phyloP scores from a whole-genome alignment of 1,140 invertebrate species.

The Pseudachorutes palmiensis region DNA sequence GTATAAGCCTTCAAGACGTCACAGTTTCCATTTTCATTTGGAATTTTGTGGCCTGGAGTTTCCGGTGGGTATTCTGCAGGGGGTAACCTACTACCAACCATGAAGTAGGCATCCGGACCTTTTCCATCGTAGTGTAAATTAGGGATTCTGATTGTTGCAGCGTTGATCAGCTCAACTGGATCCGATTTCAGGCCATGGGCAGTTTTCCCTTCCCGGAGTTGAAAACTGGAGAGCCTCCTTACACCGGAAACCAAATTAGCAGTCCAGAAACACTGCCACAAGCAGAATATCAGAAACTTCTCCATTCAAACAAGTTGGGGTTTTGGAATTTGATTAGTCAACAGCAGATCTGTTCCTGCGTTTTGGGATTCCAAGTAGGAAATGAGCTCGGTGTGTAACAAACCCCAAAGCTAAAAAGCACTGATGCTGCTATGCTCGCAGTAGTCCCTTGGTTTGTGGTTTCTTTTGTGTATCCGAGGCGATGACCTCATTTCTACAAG shows the following conservation, averaged over 20 bases:
- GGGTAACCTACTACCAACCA: not conserved
- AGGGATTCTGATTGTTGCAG: not conserved
- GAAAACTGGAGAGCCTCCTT: not conserved
- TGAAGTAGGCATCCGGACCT: conserved; percentile 2
- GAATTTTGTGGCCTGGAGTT: not conserved
- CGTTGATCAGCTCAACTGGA: not conserved
- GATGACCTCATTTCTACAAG: too few species aligned
- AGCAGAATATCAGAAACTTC: too few species aligned
- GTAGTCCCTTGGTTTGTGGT: too few species aligned
- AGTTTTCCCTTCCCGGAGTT: not conserved
- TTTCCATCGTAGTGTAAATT: conserved; percentile 5
- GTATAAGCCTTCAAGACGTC: not conserved
- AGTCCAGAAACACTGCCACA: too few species aligned
- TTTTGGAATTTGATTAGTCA: too few species aligned
- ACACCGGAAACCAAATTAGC: not conserved
- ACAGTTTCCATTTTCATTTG: not conserved
- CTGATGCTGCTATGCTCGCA: too few species aligned
- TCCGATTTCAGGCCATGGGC: not conserved
- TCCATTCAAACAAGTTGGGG: too few species aligned
- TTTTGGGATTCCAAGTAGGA: too few species aligned
- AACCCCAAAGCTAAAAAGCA: too few species aligned
- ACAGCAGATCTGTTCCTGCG: too few species aligned
- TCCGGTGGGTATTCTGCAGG: not conserved
- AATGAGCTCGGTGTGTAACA: too few species aligned
- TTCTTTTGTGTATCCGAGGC: too few species aligned